These are phyloP conservation scores for Podabrus alpinus DNA, from an alignment of 2,888 invertebrate genomes.

Conservation along the genomic window DNA sequence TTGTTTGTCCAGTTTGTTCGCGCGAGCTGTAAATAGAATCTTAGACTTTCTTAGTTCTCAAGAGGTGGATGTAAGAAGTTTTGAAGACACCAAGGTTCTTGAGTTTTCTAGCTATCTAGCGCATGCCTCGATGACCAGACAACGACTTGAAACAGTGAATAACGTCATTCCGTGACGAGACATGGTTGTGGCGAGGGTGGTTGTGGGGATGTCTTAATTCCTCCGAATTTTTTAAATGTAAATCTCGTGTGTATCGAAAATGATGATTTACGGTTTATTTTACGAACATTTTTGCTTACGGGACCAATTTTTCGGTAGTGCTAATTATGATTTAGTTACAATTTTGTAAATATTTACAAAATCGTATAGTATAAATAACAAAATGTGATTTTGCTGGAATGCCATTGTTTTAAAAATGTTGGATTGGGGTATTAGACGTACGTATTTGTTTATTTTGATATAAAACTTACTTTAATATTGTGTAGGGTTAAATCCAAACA, in stretches of 20 bases:
- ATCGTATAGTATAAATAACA: background rate
- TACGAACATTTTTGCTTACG: slow-evolving; percentile 5
- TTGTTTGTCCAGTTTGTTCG: background rate
- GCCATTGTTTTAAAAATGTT: slow-evolving; percentile 60
- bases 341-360: background rate
- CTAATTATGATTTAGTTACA: background rate
- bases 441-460: slow-evolving; percentile 51
- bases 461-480: background rate
- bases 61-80: background rate
- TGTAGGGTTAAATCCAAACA: slow-evolving; percentile 26
- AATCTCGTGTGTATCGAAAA: slow-evolving; percentile 11
- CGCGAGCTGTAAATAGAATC: background rate
- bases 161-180: slow-evolving; percentile 39
- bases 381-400: slow-evolving; percentile 26
- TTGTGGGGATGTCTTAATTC: slow-evolving; percentile 35
- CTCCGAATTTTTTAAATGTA: slow-evolving; percentile 24
- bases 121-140: slow-evolving; percentile 45
- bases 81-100: background rate
- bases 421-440: slow-evolving; percentile 77
- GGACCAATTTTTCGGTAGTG: slow-evolving; percentile 22
- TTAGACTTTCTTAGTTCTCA: background rate
- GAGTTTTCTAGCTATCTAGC: slow-evolving; percentile 38
- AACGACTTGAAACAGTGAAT: slow-evolving; percentile 32
- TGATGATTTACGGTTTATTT: slow-evolving; percentile 11
- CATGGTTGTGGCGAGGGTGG: slow-evolving; percentile 37